Evolutionary conservation across 35 echinoderm and acorn worm species (phyloP).

Genomic region (Apostichopus californicus): DNA sequence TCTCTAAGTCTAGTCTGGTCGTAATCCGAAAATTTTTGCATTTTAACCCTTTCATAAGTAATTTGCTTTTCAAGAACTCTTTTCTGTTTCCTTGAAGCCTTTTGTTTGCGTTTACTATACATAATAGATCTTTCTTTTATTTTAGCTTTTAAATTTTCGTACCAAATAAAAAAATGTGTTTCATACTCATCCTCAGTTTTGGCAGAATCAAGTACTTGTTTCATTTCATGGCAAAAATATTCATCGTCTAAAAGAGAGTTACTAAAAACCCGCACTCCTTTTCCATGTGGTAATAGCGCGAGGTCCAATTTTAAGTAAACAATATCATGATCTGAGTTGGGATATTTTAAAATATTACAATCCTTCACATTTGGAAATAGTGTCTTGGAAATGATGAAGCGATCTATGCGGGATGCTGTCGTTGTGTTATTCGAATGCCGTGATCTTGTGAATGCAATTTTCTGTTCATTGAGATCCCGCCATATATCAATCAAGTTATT

Average conservation of each 20-base stretch:
- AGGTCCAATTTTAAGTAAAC: not conserved
- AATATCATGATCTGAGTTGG: not conserved
- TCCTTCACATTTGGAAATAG: not conserved
- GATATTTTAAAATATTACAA: not conserved
- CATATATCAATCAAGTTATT: not conserved
- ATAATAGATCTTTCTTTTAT: not conserved
- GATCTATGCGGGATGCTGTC: not conserved
- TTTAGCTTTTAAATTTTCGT: not conserved
- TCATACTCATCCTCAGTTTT: not conserved
- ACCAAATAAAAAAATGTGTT: not conserved
- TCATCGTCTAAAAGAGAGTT: not conserved
- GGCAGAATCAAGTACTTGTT: not conserved
- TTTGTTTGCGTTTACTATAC: not conserved
- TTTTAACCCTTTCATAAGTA: slow-evolving; percentile 16
- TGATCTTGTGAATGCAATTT: not conserved
- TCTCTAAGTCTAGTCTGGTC: not conserved
- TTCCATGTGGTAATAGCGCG: not conserved
- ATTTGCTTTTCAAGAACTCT: not conserved
- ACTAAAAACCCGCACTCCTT: not conserved
- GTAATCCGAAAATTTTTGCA: slow-evolving; percentile 25
- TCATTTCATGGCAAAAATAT: not conserved
- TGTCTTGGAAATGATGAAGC: not conserved
- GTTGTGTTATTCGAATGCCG: not conserved
- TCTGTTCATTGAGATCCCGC: not conserved
- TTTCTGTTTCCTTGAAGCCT: not conserved